Base-by-base conservation (phyloP, 2,888 invertebrate species). In the Lottia gigantea region DNA sequence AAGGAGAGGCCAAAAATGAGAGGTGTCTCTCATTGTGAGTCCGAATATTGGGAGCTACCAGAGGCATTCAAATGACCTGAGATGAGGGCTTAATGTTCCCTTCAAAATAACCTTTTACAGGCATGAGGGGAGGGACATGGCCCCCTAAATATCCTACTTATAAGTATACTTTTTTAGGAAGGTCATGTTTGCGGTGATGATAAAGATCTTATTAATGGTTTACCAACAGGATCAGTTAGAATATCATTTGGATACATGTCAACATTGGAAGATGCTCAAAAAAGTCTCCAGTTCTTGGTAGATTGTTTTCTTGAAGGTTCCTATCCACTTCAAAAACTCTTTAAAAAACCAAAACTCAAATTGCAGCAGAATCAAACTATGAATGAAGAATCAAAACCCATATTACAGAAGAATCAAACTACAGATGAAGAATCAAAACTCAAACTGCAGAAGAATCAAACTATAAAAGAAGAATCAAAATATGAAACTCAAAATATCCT, bases 211-310 rank as follows among this genome's bases (percentile, higher is more conserved):
- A 90, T 97, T 4, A 91, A 95, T 82, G 96, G 95, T 0, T 90
- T 90, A 78, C 98, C 98, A 0, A 97, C 97, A 0, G 98, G 98
- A 12, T 95, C 97, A 1, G 92, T 97, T 15, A 91, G 98, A 83
- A 92, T 94, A 4, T 98, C 98, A 0, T 95, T 98, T 87, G 98
- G 98, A 23, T 96, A 95, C 83, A 95, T 94, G 92, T 95, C 96
- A 14, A 92, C 92, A 0, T 90, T 90, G 71, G 86, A 91, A 67
- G 94, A 97, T 86, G 93, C 93, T 0, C 92, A 94, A 71, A 91
- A 88, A 77, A 90, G 96, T 25, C 87, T 97, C 12, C 79, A 89
- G 64, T 94, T 96, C 92, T 92, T 97, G 68, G 90, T 90, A 66
- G 90, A 92, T 69, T 95, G 94, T 85, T 97, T 96, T 86, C 68